These are phyloP conservation scores for Cheilosia grossa DNA, from an alignment of 2,888 invertebrate genomes.

Conservation along the genomic window DNA sequence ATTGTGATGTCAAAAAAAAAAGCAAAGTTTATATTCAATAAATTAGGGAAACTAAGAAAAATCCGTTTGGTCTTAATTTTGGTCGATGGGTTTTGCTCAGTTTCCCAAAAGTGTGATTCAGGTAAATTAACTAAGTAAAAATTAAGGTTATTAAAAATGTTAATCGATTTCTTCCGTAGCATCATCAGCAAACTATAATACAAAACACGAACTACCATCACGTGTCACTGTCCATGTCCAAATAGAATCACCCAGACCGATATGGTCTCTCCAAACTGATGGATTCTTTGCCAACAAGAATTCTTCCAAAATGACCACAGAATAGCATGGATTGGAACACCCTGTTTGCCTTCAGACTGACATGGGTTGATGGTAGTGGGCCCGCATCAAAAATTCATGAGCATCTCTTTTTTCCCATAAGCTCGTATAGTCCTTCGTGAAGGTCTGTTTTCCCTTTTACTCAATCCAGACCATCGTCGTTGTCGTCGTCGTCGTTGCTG, in stretches of 20 bases:
- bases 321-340: constrained; percentile 40
- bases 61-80: no score
- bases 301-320: constrained; percentile 36
- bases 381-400: constrained; percentile 70
- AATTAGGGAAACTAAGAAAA: no score
- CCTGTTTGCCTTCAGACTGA: constrained; percentile 48
- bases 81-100: no score
- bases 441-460: constrained; percentile 13
- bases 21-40: no score
- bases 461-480: constrained; percentile 1
- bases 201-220: constrained; percentile 7
- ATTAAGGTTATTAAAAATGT: no score
- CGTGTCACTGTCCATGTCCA: constrained; percentile 26
- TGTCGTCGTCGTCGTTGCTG: constrained; percentile 16
- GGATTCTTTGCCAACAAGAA: constrained; percentile 32
- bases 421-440: neutral
- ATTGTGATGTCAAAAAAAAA: no score
- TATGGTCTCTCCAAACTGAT: constrained; percentile 39
- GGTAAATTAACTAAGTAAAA: no score
- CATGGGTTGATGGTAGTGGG: constrained; percentile 60
- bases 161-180: no score
- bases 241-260: constrained; percentile 37
- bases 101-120: no score
- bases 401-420: constrained; percentile 33
- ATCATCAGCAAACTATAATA: no score